Base-by-base conservation (phyloP, 2,888 invertebrate genomes). In the Flexamia atlantica region DNA sequence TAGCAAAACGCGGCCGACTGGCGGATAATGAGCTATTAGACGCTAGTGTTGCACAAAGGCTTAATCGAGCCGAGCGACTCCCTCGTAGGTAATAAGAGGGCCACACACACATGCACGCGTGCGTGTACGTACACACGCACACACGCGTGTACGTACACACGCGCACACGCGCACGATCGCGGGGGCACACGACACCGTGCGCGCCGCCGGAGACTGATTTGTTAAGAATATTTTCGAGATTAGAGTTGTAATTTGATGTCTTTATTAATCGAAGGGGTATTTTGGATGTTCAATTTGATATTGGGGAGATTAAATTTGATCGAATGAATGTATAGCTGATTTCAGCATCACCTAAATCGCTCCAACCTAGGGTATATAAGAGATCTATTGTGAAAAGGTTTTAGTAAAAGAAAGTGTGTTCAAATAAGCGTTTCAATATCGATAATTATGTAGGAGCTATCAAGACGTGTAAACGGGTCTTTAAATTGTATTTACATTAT, bases 41-140 rank as follows among this genome's bases (percentile, higher is more conserved):
- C 53, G 79, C 79, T 50, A 36, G 79, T 79, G 79, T 23, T 1
- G 30, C 20, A 79, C 79, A 79, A 79, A 79, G 79, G 79, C 79
- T 53, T 79, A 79, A 79, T 79, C 79, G 79, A 79, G 79, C 32
- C 79, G 79, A 50, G 50, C 79, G 79, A 30, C 79, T 79, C 32
- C 79, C 57, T 50, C 57, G 79, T 79, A 79, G 79, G 50, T 10
- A 14, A 9, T 10, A 36, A 25, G 50, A 28, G 50, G 50, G 25
- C n/a, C 57, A 57, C 79, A 79, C 79, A 79, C 57, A 79, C 79
- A 28, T n/a, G 25, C 53, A 53, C 40, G n/a, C n/a, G n/a, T n/a
- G n/a, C n/a, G n/a, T n/a, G 32, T 32, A 42, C 76, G 28, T 57
- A 79, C 57, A 50, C n/a, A 17, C 64, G 28, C 40, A 50, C 36